phyloP scores from a whole-genome alignment of 2,888 invertebrate genomes.

The Plemyria rubiginata region DNA sequence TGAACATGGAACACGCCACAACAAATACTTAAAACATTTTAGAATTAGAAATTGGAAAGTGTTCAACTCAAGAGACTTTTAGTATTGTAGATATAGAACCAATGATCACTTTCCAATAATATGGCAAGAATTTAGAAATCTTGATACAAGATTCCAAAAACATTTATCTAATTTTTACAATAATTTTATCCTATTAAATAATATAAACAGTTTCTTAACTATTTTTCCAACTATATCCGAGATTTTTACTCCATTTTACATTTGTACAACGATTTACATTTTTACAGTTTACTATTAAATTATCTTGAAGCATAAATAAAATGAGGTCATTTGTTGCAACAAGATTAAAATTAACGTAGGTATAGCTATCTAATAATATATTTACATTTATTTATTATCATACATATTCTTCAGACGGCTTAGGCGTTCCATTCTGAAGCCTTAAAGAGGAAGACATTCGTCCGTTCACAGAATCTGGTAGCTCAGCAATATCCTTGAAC shows the following conservation, averaged over 20 bases:
- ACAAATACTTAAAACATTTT: constrained; percentile 11
- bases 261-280: constrained; percentile 20
- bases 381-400: constrained; percentile 59
- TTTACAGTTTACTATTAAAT: constrained; percentile 21
- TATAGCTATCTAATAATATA: constrained; percentile 25
- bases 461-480: constrained; percentile 93
- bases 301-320: constrained; percentile 28
- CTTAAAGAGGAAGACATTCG: constrained; percentile 90
- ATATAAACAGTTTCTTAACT: constrained; percentile 11
- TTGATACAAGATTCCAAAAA: constrained; percentile 82
- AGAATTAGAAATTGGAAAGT: constrained; percentile 22
- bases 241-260: constrained; percentile 33
- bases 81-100: constrained; percentile 2
- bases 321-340: constrained; percentile 31
- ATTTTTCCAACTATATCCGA: constrained; percentile 11
- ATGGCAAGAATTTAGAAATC: constrained; percentile 81
- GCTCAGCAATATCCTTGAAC: constrained; percentile 97
- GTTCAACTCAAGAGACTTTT: constrained; percentile 8
- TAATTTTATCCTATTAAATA: constrained; percentile 7
- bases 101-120: constrained; percentile 48
- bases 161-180: constrained; percentile 54
- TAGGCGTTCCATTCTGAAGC: constrained; percentile 91
- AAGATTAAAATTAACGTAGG: constrained; percentile 22
- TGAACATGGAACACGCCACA: constrained; percentile 41
- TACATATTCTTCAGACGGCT: constrained; percentile 96